A percentile compares a stretch with the other conserved stretches of the same genome.
These are phyloP conservation scores for Actinia equina DNA, from an alignment of 64 coral and sea anemone genomes.

Conservation along the genomic window DNA sequence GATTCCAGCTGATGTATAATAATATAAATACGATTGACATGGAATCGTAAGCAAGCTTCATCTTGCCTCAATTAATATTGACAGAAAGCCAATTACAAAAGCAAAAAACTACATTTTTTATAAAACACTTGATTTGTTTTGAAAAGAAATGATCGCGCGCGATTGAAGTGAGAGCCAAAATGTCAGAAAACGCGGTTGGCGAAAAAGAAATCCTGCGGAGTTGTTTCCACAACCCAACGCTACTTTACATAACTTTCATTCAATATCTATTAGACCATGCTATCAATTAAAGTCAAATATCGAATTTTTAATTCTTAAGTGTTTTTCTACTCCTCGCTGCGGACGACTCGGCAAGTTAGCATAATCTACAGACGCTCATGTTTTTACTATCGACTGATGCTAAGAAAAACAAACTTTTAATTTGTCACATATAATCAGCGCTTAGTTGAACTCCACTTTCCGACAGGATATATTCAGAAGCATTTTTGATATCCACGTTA, in stretches of 20 bases:
- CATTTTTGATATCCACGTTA: neutral
- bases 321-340: neutral
- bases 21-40: neutral
- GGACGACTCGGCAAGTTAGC: neutral
- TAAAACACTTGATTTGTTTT: neutral
- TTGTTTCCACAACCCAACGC: neutral
- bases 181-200: neutral
- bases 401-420: neutral
- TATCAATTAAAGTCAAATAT: slow-evolving; percentile 19
- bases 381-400: neutral
- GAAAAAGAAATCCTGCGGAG: neutral
- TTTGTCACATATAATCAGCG: neutral
- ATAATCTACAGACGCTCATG: neutral
- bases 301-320: slow-evolving; percentile 16
- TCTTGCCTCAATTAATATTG: neutral
- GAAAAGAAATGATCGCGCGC: neutral
- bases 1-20: neutral
- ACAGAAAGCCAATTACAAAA: neutral
- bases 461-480: neutral
- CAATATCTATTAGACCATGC: slow-evolving; percentile 4
- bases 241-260: slow-evolving; percentile 6
- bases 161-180: neutral
- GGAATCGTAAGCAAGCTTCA: neutral
- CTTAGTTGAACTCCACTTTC: neutral
- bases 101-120: neutral